Evolutionary conservation across 2,113 vertebrate species (phyloP), one percentile per base, ranked within the genome.

Genomic region (Equus przewalskii): DNA sequence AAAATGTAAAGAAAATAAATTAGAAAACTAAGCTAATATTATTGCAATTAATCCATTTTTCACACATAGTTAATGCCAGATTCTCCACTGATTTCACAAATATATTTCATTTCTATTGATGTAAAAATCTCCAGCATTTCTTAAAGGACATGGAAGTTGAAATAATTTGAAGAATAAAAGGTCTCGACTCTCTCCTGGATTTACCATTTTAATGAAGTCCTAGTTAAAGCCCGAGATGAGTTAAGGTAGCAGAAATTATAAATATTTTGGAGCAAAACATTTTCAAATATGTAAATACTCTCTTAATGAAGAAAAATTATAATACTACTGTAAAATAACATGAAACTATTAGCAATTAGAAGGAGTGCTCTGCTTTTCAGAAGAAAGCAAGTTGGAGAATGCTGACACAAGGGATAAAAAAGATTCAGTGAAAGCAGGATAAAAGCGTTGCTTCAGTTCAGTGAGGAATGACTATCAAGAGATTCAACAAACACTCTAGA

Each of bases 21-120:
- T 54, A 78, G 65, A 79, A 81, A 97, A 91, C 49, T 73, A 87
- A 46, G 16, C n/a, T 62, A 95, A 70, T 65, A 81, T 86, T 96
- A 87, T 22, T 93, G 13, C 2, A 72, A 7, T 72, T 89, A 94
- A 81, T 36, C 13, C 28, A 82, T 22, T 56, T 64, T 70, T 6
- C 44, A 90, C 19, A 91, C 41, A 69, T 36, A 26, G 18, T 62
- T 83, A 72, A 73, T 60, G 41, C 9, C 21, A 85, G 28, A 70
- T 76, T 82, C 22, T 64, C 22, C 28, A 95, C 1, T 76, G 41
- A 70, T 44, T 70, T 80, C 26, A 82, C 26, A 62, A 60, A 56
- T 28, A 28, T 65, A 73, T 85, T 92, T 95, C 18, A 93, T 64
- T 95, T 93, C 8, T 56, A 85, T 24, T 90, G 73, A 28, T 18